phyloP scores from a whole-genome alignment of 1,140 invertebrate species.

The Pseudachorutes palmiensis region DNA sequence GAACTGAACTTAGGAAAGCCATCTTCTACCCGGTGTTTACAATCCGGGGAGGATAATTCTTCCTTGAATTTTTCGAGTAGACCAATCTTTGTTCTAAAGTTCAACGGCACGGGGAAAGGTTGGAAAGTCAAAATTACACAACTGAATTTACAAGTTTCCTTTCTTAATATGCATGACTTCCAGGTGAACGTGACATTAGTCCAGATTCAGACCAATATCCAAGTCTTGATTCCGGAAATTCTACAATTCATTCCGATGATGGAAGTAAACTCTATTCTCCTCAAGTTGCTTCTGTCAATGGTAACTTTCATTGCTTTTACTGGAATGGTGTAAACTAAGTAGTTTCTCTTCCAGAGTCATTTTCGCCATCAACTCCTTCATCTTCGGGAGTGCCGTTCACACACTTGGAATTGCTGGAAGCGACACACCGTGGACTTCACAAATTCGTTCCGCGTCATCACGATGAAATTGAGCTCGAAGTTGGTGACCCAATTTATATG shows the following conservation, averaged over 20 bases:
- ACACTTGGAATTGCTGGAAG: slow-evolving; percentile 79
- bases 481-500: slow-evolving; percentile 94
- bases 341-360: slow-evolving; percentile 37
- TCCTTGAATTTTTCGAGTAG: slow-evolving; percentile 36
- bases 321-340: neutral
- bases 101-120: slow-evolving; percentile 8
- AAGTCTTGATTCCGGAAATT: slow-evolving; percentile 77
- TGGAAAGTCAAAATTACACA: neutral
- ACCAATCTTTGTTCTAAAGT: slow-evolving; percentile 60
- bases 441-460: slow-evolving; percentile 89
- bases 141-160: neutral
- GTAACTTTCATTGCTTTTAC: slow-evolving; percentile 27
- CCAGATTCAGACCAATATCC: slow-evolving; percentile 73
- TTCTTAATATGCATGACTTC: neutral
- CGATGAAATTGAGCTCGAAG: slow-evolving; percentile 92
- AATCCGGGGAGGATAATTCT: neutral
- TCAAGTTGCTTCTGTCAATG: slow-evolving; percentile 40
- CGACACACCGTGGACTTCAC: slow-evolving; percentile 88
- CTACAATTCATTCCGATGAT: slow-evolving; percentile 79
- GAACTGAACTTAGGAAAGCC: slow-evolving; percentile 31
- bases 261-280: slow-evolving; percentile 75
- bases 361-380: slow-evolving; percentile 39
- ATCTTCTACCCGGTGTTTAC: neutral
- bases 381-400: slow-evolving; percentile 50
- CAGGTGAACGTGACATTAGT: neutral